Conservation (phyloP, 92 coral and sea anemone species). For the Bergia sp. region DNA sequence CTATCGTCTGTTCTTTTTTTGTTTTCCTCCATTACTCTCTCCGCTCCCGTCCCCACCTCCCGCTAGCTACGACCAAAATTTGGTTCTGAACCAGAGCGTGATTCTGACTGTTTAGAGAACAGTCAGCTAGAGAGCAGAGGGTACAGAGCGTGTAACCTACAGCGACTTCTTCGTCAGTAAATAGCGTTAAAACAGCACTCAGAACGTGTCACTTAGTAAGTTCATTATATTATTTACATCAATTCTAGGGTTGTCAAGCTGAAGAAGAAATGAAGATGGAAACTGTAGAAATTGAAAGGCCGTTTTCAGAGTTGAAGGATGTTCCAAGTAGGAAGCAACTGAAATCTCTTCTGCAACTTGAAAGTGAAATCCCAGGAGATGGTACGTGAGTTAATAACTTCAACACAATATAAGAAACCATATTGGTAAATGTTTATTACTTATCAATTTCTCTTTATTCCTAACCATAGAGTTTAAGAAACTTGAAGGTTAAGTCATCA, state of each 20-base stretch:
- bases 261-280: slow-evolving; percentile 22
- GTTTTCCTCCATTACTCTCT: no score
- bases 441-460: not conserved
- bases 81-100: no score
- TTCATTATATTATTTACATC: not conserved
- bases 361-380: not conserved
- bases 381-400: not conserved
- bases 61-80: no score
- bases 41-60: no score
- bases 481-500: not conserved
- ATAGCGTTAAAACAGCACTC: not conserved
- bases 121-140: no score
- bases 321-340: slow-evolving; percentile 16
- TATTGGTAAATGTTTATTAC: not conserved
- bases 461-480: not conserved
- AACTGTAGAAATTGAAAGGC: slow-evolving; percentile 16
- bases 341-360: not conserved
- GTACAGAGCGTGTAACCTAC: not conserved
- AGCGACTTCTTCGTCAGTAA: not conserved
- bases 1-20: no score
- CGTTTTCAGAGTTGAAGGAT: not conserved
- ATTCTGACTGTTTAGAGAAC: no score
- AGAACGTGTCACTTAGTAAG: not conserved
- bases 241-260: not conserved
- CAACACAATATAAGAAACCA: not conserved